These are phyloP conservation scores for Drosophila quadrilineata DNA, from an alignment of 1,140 invertebrate species.

Conservation along the genomic window DNA sequence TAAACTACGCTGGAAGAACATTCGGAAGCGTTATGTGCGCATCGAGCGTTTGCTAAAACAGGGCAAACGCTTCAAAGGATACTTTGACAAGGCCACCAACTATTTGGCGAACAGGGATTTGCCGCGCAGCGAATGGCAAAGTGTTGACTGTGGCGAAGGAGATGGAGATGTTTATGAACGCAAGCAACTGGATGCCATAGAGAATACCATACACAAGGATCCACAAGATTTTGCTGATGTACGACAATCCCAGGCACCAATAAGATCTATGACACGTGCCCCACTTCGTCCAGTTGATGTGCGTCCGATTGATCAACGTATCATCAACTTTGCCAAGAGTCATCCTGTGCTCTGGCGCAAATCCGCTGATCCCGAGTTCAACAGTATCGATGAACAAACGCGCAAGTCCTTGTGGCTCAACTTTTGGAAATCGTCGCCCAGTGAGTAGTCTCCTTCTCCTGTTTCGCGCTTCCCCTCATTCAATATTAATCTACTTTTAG, in stretches of 20 bases:
- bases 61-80: conserved; percentile 76
- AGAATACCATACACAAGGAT: conserved; percentile 49
- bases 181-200: conserved; percentile 64
- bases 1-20: conserved; percentile 73
- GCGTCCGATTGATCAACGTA: conserved; percentile 59
- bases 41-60: conserved; percentile 63
- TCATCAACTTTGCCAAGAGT: conserved; percentile 78
- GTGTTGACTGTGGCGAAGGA: conserved; percentile 67
- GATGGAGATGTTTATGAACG: conserved; percentile 68
- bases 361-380: conserved; percentile 62
- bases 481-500: conserved; percentile 25
- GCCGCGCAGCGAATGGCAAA: conserved; percentile 53
- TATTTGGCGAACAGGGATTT: conserved; percentile 69
- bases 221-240: neutral
- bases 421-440: conserved; percentile 60
- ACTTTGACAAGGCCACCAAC: conserved; percentile 77
- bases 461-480: too few species aligned
- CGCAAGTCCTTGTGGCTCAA: conserved; percentile 67
- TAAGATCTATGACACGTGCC: conserved; percentile 7
- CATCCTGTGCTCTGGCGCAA: conserved; percentile 76
- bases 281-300: conserved; percentile 56
- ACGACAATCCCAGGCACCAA: neutral
- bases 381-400: conserved; percentile 72
- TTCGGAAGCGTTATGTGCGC: conserved; percentile 69
- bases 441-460: conserved; percentile 46